These are phyloP conservation scores for Helicolenus hilgendorfi DNA, from an alignment of 2,797 vertebrate species.

Conservation along the genomic window DNA sequence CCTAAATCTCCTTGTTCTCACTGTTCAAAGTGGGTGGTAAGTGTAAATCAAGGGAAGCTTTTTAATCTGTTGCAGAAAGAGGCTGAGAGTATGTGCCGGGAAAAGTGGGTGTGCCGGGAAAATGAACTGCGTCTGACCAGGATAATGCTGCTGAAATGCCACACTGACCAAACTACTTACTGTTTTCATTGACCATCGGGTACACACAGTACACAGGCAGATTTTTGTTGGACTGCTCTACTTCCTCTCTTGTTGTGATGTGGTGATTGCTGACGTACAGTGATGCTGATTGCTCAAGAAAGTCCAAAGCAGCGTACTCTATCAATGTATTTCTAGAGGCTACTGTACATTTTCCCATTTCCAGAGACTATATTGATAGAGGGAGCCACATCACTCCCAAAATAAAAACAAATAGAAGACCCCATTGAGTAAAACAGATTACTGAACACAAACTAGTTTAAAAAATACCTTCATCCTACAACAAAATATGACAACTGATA, in stretches of 20 bases:
- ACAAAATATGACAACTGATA: not conserved
- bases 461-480: not conserved
- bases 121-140: conserved; percentile 72
- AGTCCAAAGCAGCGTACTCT: conserved; percentile 6
- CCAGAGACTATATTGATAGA: not conserved
- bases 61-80: conserved; percentile 61
- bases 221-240: conserved; percentile 60
- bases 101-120: conserved; percentile 73
- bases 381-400: not conserved
- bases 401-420: not conserved
- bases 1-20: conserved; percentile 42
- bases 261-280: conserved; percentile 30
- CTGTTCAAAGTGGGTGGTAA: conserved; percentile 73
- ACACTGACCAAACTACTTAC: conserved; percentile 67
- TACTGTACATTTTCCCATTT: not conserved
- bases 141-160: conserved; percentile 68
- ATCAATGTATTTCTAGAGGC: not conserved
- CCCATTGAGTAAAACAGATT: not conserved
- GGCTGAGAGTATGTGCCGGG: conserved; percentile 42
- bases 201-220: conserved; percentile 40
- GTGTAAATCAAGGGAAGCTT: conserved; percentile 53
- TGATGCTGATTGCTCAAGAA: conserved; percentile 24
- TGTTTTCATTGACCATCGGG: conserved; percentile 72
- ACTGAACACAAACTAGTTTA: not conserved
- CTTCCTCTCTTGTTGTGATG: conserved; percentile 61